Percentiles rank a stretch among this genome's conserved stretches.
These are phyloP conservation scores for Megaptera novaeangliae DNA, from an alignment of 2,113 vertebrate genomes.

Conservation along the genomic window DNA sequence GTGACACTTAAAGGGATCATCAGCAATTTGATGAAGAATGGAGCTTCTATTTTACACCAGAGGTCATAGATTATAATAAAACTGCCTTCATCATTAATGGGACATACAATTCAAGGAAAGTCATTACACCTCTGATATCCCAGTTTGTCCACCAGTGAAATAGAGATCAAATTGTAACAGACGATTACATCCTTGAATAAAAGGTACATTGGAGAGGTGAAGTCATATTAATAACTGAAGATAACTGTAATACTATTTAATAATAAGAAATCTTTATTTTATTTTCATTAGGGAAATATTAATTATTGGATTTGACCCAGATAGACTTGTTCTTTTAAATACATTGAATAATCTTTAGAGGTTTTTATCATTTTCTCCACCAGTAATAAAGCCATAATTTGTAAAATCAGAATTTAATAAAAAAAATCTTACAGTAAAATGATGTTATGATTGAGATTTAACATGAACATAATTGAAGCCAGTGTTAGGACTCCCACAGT, in stretches of 20 bases:
- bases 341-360: constrained; percentile 34
- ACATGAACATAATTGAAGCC: not conserved
- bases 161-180: constrained; percentile 11
- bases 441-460: constrained; percentile 37
- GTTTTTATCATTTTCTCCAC: constrained; percentile 14
- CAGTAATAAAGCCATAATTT: constrained; percentile 52
- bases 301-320: constrained; percentile 48
- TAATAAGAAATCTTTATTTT: constrained; percentile 22
- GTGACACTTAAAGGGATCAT: not conserved
- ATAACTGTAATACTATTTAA: constrained; percentile 1
- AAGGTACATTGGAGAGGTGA: not conserved
- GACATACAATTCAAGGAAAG: not conserved
- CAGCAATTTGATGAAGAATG: not conserved
- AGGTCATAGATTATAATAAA: constrained; percentile 15
- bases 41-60: not conserved
- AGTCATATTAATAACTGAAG: constrained; percentile 35
- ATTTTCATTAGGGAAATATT: constrained; percentile 55
- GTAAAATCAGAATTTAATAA: constrained; percentile 61
- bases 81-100: not conserved
- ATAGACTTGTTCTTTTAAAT: constrained; percentile 50
- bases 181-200: not conserved
- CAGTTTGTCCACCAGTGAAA: constrained; percentile 18
- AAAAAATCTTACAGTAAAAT: constrained; percentile 9
- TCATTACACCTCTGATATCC: not conserved
- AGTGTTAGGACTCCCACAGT: not conserved